Evolutionary conservation across 2,113 vertebrate species (phyloP).

Genomic region (Piliocolobus tephrosceles): DNA sequence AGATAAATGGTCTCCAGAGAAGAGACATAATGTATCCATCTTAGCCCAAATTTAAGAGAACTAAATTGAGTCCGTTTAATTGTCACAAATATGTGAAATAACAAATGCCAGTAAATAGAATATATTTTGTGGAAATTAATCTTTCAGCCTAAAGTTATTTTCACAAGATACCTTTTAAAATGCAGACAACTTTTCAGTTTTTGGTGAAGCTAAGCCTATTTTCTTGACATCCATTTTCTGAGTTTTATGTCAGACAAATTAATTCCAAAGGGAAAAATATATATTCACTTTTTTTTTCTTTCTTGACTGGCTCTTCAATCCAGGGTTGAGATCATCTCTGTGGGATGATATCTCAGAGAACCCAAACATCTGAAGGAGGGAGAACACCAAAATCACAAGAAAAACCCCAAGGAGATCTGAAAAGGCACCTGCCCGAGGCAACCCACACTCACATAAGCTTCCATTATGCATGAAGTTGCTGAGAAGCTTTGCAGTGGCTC

Average conservation of each 20-base stretch:
- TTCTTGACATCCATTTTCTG: conserved; percentile 46
- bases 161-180: conserved; percentile 3
- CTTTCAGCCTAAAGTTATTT: conserved; percentile 30
- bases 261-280: conserved; percentile 68
- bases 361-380: conserved; percentile 65
- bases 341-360: conserved; percentile 61
- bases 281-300: conserved; percentile 47
- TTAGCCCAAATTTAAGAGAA: neutral
- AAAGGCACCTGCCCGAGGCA: conserved; percentile 11
- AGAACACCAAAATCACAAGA: conserved; percentile 53
- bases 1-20: neutral
- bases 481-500: conserved; percentile 43
- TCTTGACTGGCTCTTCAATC: conserved; percentile 21
- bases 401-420: conserved; percentile 43
- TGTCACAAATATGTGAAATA: neutral
- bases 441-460: conserved; percentile 24
- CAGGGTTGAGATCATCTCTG: conserved; percentile 57
- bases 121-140: neutral
- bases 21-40: neutral
- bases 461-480: conserved; percentile 65
- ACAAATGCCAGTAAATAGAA: neutral
- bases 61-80: neutral
- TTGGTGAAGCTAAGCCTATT: conserved; percentile 14
- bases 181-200: neutral
- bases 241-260: conserved; percentile 61